Percentiles rank a stretch among this genome's conserved stretches.
These are phyloP conservation scores for Steinernema feltiae DNA, from an alignment of 1,140 invertebrate species.

Conservation along the genomic window DNA sequence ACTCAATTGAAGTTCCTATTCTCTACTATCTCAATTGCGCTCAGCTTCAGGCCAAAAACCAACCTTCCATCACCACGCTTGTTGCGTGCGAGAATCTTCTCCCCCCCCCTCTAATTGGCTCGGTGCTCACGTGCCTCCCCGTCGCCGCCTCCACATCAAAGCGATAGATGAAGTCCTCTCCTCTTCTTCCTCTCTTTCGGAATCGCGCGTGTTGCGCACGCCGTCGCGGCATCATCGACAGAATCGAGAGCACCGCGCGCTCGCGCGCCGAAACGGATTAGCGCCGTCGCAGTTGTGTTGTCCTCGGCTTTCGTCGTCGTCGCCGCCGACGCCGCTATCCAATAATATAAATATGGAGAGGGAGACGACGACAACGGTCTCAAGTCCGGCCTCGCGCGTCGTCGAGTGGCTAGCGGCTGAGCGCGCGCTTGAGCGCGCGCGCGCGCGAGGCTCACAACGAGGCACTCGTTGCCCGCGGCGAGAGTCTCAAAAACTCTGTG, in stretches of 20 bases:
- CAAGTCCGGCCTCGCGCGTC: neutral
- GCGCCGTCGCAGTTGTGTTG: neutral
- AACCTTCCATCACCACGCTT: no score
- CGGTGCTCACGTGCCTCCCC: no score
- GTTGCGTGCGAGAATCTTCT: no score
- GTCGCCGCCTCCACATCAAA: neutral
- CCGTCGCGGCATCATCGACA: no score
- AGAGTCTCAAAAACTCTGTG: no score
- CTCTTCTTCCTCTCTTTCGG: neutral
- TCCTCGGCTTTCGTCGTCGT: neutral
- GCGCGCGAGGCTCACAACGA: neutral
- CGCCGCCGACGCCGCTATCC: neutral
- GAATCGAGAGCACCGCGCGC: neutral
- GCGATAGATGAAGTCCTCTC: neutral
- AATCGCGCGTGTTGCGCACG: no score
- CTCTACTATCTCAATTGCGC: no score
- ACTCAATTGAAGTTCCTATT: neutral
- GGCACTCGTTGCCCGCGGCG: neutral
- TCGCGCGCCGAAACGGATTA: neutral
- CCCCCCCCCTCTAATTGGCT: no score
- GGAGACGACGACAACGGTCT: neutral
- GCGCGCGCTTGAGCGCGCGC: neutral
- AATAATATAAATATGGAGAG: slow-evolving; percentile 14
- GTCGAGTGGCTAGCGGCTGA: neutral
- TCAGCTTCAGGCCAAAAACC: no score